phyloP scores from a whole-genome alignment of 1,140 invertebrate genomes.

The Chrysoperla carnea region DNA sequence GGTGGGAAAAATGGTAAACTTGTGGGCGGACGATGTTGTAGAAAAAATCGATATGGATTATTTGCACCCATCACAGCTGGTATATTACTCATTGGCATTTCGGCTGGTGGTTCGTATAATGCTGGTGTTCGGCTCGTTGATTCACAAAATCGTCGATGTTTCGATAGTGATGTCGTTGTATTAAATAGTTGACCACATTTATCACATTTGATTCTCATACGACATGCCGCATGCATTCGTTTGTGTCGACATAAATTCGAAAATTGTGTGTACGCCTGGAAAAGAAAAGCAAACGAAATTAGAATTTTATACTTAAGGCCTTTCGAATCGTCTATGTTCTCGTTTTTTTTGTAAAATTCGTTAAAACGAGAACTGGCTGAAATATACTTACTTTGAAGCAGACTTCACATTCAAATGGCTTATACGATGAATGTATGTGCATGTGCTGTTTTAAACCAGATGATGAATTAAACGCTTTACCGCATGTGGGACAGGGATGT shows the following conservation, averaged over 20 bases:
- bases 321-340: neutral
- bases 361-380: no score
- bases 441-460: conserved; percentile 98
- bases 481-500: conserved; percentile 94
- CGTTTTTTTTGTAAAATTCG: no score
- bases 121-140: conserved; percentile 32
- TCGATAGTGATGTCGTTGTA: conserved; percentile 65
- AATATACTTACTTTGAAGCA: conserved; percentile 46
- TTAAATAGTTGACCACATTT: conserved; percentile 86
- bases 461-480: conserved; percentile 94
- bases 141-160: conserved; percentile 74
- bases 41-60: conserved; percentile 37
- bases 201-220: conserved; percentile 74
- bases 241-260: conserved; percentile 98
- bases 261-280: conserved; percentile 97
- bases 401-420: conserved; percentile 93
- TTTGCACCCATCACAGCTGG: conserved; percentile 23
- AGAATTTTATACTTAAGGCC: neutral
- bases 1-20: conserved; percentile 30
- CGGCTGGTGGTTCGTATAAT: conserved; percentile 26
- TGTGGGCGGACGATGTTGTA: conserved; percentile 38
- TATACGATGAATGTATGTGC: conserved; percentile 96
- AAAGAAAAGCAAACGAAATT: conserved; percentile 19
- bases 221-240: conserved; percentile 89
- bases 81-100: conserved; percentile 24